Percentiles rank a stretch among this genome's conserved stretches.
Evolutionary conservation across 2,113 vertebrate species (phyloP).

Genomic region (Stegastes partitus): DNA sequence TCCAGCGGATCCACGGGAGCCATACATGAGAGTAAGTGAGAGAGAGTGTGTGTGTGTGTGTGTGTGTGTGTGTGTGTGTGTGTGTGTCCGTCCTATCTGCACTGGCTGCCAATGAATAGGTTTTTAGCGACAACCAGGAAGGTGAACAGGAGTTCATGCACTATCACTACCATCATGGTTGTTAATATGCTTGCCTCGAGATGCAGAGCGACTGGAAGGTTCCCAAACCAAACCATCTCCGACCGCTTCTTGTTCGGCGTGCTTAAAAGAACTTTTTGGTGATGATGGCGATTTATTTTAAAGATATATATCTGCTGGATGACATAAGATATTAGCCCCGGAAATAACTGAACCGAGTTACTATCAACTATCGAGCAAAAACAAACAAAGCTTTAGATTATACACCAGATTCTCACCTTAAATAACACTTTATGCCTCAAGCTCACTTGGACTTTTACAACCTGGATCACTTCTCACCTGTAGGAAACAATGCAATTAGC

Average conservation of each 20-base stretch:
- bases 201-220: slow-evolving; percentile 25
- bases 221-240: slow-evolving; percentile 37
- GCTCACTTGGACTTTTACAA: too few relatives aligned
- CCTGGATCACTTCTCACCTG: too few relatives aligned
- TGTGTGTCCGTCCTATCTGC: slow-evolving; percentile 58
- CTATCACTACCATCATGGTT: slow-evolving; percentile 60
- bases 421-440: too few relatives aligned
- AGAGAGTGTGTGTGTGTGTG: not conserved
- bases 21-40: slow-evolving; percentile 45
- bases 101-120: slow-evolving; percentile 74
- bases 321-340: slow-evolving; percentile 12
- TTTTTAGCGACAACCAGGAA: slow-evolving; percentile 77
- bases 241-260: slow-evolving; percentile 25
- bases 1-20: slow-evolving; percentile 71
- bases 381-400: slow-evolving; percentile 36
- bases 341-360: slow-evolving; percentile 8
- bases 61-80: slow-evolving; percentile 31
- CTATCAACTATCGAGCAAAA: slow-evolving; percentile 51
- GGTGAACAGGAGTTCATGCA: slow-evolving; percentile 82
- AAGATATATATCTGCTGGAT: slow-evolving; percentile 13
- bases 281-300: slow-evolving; percentile 17
- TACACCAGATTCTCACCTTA: not conserved
- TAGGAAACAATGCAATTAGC: too few relatives aligned
- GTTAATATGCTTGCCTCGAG: slow-evolving; percentile 40
- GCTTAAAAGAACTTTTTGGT: slow-evolving; percentile 17